Evolutionary conservation across 2,113 vertebrate species (phyloP), one percentile per base, ranked within the genome.

Genomic region (Malurus cyaneus): DNA sequence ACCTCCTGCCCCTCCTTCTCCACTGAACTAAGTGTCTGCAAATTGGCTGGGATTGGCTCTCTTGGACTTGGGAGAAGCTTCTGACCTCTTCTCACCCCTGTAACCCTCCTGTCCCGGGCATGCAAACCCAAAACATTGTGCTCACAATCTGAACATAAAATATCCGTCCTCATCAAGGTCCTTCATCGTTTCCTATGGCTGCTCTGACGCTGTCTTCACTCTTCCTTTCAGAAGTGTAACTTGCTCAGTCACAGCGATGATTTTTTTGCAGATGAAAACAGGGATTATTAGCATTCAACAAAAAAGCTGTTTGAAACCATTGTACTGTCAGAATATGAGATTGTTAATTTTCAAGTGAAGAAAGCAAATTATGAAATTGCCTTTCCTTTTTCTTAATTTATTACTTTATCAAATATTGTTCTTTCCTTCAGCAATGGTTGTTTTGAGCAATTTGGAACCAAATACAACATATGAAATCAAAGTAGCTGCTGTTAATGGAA

Each of bases 391-490:
- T 28, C 36, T 15, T 3, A 42, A 83, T 32, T 1, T 73, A 23
- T 88, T 66, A 2, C 12, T 29, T 80, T 6, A 8, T 57, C 11
- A 52, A 53, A 54, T 83, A 65, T 61, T 93, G 5, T 52, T 53
- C 11, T 5, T 85, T 91, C 18, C 56, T 95, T 85, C 91, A 99
- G 99, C 98, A 80, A 98, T 98, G 50, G 99, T 99, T 96, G 96
- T 98, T 96, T 98, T 99, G 89, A 99, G 97, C 71, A 98, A 98
- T 86, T 97, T 99, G 97, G 99, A 99, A 97, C 99, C 99, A 97
- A 99, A 99, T 96, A 99, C 99, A 1, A 99, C 99, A 7, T 99
- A 99, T 9, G 99, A 99, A 97, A 98, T 99, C 65, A 98, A 98
- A 80, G 99, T 99, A 89, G 98, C 99, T 26, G 99, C 99, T 29